Base-by-base conservation (phyloP, 2,888 invertebrate species). In the Dasysyrphus albostriatus region DNA sequence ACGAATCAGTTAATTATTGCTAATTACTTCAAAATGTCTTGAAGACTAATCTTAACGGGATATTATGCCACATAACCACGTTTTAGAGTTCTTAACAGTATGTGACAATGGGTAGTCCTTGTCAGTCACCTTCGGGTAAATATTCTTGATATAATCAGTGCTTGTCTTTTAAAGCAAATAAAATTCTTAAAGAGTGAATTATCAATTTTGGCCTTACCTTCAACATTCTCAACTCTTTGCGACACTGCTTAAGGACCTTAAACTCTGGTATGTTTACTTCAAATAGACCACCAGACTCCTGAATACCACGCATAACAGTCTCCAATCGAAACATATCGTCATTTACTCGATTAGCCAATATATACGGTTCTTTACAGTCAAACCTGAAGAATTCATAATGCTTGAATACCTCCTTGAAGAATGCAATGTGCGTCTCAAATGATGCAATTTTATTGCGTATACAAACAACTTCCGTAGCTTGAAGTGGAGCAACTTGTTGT, bases 211-310 rank as follows among this genome's bases (percentile, higher is more conserved):
- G 5, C 39, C 29, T 89, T 93, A 96, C 96, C 95, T 98, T 98
- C 1, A 97, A 92, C 96, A 98, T 95, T 89, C 95, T 94, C 82
- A 98, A 93, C 92, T 99, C 99, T 91, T 97, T 97, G 88, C 98
- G 95, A 90, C 98, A 98, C 92, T 98, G 97, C 90, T 96, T 97
- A 67, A 99, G 92, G 84, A 97, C 94, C 91, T 98, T 98, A 91
- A 98, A 99, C 91, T 99, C 98, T 0, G 98, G 98, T 19, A 98
- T 96, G 89, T 95, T 97, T 1, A 99, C 98, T 94, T 99, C 99
- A 93, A 99, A 99, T 56, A 99, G 93, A 3, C 97, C 96, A 0
- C 98, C 98, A 5, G 98, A 98, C 89, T 97, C 96, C 90, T 97
- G 96, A 88, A 99, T 96, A 49, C 95, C 94, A 81, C 94, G 94